Base-by-base conservation (phyloP, 2,888 invertebrate genomes). In the Biston stratarius region DNA sequence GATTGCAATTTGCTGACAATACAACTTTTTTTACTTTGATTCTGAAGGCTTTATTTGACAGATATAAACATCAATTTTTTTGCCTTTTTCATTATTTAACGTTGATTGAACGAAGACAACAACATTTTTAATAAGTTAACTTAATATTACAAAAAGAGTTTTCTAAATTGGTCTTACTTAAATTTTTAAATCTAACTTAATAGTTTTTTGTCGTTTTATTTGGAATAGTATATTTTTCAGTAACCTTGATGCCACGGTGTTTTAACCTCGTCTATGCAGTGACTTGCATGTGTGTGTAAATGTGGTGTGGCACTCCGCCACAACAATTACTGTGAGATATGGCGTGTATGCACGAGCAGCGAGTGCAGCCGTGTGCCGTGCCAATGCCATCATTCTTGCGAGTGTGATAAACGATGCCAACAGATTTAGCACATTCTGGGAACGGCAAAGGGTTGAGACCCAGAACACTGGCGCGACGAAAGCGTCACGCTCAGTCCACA, bases 381-480 rank as follows among this genome's bases (percentile, higher is more conserved):
- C 85, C 87, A 86, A 84, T 81, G 79, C 71, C 78, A 83, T 83
- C 76, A 77, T 70, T 83, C 82, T 77, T 70, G 72, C 55, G 49
- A 68, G 49, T 59, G 64, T 61, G 71, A 24, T 24, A 1, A 24
- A 3, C 3, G 24, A 76, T 82, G 82, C 79, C 79, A 82, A 72
- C 61, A 47, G 66, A 57, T 73, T 67, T 60, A 67, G 33, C 64
- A 55, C 69, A 73, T 83, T 81, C 79, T 67, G 24, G 61, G 82
- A 82, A 83, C 59, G 72, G 61, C 60, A 15, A 44, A 42, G 57
- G 47, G 10, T 11, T 48, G 60, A 34, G 33, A 24, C 56, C 62
- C 38, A 62, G 40, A 36, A 24, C 60, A 65, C 59, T 63, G 52
- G 59, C 33, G 59, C 51, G 38, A 63, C 12, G 40, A 14, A 12